Evolutionary conservation across 2,888 invertebrate species (phyloP).

Genomic region (Troglohyphantes excavatus): DNA sequence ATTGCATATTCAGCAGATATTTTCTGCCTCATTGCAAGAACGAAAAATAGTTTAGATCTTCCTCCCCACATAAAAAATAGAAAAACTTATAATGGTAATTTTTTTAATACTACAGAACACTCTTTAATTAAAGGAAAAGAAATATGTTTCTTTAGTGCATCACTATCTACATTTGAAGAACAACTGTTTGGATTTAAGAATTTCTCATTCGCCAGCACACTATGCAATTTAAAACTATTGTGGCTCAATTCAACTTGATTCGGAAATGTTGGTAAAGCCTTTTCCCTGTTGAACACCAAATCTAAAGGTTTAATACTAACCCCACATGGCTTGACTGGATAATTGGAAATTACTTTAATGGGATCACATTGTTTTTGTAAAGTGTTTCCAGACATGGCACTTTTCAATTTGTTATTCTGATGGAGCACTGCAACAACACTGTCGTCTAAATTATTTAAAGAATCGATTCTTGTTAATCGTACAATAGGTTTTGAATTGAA

Average conservation of each 20-base stretch:
- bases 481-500: constrained; percentile 18
- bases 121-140: constrained; percentile 12
- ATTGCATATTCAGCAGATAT: neutral
- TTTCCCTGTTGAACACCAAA: neutral
- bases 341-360: too few relatives aligned
- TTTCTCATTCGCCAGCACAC: too few relatives aligned
- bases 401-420: too few relatives aligned
- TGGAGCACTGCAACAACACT: too few relatives aligned
- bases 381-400: too few relatives aligned
- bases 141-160: neutral
- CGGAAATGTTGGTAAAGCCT: too few relatives aligned
- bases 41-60: neutral
- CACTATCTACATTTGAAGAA: neutral
- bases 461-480: neutral
- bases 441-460: too few relatives aligned
- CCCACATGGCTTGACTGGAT: too few relatives aligned
- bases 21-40: constrained; percentile 18
- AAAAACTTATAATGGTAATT: neutral
- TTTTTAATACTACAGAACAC: constrained; percentile 6
- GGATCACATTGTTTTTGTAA: too few relatives aligned
- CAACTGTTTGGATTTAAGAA: neutral
- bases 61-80: neutral
- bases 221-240: too few relatives aligned
- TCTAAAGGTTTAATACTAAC: neutral
- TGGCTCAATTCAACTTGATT: too few relatives aligned